Conservation (phyloP, 37 sponge, comb jelly and placozoan species). For the Geodia barretti region DNA sequence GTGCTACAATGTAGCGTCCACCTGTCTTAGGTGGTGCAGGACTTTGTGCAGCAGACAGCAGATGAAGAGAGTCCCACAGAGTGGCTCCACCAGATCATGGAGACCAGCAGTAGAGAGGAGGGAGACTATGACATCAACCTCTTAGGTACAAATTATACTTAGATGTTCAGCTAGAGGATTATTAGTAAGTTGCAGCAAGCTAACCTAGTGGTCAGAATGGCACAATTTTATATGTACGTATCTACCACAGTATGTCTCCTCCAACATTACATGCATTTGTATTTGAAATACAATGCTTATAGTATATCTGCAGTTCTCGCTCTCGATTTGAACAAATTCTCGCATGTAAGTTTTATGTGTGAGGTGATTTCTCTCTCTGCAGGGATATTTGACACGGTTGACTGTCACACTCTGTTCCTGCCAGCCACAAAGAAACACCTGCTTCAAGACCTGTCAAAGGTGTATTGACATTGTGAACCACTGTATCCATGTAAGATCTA, state of each 20-base stretch:
- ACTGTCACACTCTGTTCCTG: slow-evolving; percentile 89
- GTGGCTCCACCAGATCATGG: slow-evolving; percentile 87
- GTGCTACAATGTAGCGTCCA: no score
- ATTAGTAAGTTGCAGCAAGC: neutral
- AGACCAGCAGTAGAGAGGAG: slow-evolving; percentile 63
- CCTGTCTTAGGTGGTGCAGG: slow-evolving; percentile 78
- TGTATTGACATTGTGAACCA: neutral
- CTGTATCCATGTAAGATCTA: neutral
- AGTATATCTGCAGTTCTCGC: no score
- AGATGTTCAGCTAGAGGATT: neutral
- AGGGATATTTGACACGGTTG: slow-evolving; percentile 84
- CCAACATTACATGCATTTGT: no score
- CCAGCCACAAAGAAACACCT: slow-evolving; percentile 76
- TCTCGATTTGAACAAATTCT: no score
- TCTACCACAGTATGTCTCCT: no score
- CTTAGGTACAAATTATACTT: slow-evolving; percentile 29
- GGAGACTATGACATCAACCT: slow-evolving; percentile 82
- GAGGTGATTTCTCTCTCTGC: neutral
- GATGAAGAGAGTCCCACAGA: slow-evolving; percentile 72
- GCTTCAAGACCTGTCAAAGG: slow-evolving; percentile 82
- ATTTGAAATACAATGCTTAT: no score
- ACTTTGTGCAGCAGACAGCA: slow-evolving; percentile 78
- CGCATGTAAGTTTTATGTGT: no score
- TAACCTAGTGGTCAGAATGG: no score
- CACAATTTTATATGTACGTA: no score